Conservation (phyloP, 2,797 vertebrate species). For the Helarctos malayanus region DNA sequence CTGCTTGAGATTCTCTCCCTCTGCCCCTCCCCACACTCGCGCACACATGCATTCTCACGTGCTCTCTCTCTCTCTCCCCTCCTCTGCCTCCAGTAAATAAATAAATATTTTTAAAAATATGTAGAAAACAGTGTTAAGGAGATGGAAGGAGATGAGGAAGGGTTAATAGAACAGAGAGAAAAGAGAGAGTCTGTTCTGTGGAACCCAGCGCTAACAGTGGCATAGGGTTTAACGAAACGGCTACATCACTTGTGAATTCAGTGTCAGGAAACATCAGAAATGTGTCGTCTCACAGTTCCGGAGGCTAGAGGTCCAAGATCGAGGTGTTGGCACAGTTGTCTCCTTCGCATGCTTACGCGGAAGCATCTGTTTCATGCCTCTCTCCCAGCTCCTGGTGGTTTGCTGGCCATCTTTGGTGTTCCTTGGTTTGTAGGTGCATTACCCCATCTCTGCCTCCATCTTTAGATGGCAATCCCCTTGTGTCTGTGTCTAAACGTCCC, state of each 20-base stretch:
- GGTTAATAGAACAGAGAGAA: neutral
- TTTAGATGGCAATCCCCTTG: neutral
- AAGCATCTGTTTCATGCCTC: neutral
- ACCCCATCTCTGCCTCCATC: neutral
- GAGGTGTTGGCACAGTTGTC: neutral
- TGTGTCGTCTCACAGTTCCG: neutral
- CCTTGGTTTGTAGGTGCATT: neutral
- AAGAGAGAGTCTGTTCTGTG: neutral
- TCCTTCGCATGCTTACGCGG: neutral
- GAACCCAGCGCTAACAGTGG: neutral
- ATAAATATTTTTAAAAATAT: neutral
- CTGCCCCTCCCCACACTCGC: neutral
- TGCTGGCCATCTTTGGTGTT: neutral
- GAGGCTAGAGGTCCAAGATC: slow-evolving; percentile 17
- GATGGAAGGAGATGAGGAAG: neutral
- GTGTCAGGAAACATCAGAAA: neutral
- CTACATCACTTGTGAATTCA: neutral
- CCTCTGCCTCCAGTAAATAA: neutral
- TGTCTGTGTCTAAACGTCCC: neutral
- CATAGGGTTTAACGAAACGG: neutral
- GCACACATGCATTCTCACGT: neutral
- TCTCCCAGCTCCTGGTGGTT: neutral
- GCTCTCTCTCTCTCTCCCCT: no score
- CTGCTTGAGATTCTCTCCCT: neutral
- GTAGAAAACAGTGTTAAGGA: neutral